A percentile compares a stretch with the other conserved stretches of the same genome.
Conservation (phyloP, 2,888 invertebrate species). For the Adineta ricciae region DNA sequence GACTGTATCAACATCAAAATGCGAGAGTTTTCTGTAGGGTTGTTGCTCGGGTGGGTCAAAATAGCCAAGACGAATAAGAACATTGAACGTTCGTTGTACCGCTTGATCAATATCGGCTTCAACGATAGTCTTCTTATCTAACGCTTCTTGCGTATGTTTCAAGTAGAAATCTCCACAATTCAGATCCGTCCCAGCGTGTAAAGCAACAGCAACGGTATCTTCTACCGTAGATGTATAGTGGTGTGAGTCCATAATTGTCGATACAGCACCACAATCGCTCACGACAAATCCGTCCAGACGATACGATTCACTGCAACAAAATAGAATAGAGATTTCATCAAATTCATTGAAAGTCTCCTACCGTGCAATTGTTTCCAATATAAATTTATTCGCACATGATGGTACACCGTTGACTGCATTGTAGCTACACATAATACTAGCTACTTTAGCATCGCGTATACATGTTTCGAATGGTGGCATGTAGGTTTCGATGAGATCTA, state of each 20-base stretch:
- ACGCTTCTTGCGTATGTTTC: not conserved
- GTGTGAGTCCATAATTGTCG: not conserved
- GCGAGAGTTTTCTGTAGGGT: not conserved
- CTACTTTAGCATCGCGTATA: conserved; percentile 17
- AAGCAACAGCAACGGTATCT: conserved; percentile 19
- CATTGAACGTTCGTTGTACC: not conserved
- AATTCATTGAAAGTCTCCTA: not conserved
- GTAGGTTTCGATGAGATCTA: conserved; percentile 12
- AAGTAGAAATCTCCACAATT: conserved; percentile 5
- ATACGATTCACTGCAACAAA: not conserved
- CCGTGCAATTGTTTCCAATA: conserved; percentile 12
- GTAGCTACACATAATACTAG: conserved; percentile 19
- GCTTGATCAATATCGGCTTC: conserved; percentile 8
- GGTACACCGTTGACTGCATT: conserved; percentile 19
- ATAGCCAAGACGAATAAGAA: conserved; percentile 18
- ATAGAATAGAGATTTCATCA: too few species aligned
- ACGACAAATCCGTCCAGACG: conserved; percentile 17
- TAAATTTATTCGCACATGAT: not conserved
- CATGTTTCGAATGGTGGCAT: not conserved
- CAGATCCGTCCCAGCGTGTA: conserved; percentile 17
- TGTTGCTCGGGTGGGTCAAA: conserved; percentile 14
- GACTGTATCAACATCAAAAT: not conserved
- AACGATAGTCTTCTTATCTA: not conserved
- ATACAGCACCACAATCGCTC: not conserved
- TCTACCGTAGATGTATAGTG: conserved; percentile 13